A percentile compares a stretch with the other conserved stretches of the same genome.
These are phyloP conservation scores for Chloroceryle inda DNA, from an alignment of 2,797 vertebrate genomes.

Conservation along the genomic window DNA sequence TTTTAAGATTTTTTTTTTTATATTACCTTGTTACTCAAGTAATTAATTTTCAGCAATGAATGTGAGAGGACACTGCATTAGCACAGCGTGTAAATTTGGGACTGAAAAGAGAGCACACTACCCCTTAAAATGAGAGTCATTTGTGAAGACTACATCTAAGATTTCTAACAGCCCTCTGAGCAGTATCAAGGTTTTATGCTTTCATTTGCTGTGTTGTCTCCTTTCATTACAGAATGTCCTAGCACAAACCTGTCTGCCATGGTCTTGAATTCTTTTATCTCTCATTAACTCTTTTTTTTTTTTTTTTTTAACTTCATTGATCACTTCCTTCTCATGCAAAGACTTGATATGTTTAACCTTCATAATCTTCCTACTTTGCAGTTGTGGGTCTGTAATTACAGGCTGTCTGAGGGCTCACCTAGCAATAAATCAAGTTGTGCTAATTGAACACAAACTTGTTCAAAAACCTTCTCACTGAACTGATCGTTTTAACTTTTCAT, in stretches of 20 bases:
- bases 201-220: conserved; percentile 56
- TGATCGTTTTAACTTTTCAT: neutral
- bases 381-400: conserved; percentile 34
- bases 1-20: conserved; percentile 8
- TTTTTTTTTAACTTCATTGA: neutral
- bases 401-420: conserved; percentile 10
- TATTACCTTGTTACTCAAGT: neutral
- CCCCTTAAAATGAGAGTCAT: conserved; percentile 48
- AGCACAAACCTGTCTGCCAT: conserved; percentile 4
- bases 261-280: conserved; percentile 40
- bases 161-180: neutral
- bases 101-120: neutral
- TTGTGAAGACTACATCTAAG: conserved; percentile 41
- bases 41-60: conserved; percentile 32
- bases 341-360: conserved; percentile 52
- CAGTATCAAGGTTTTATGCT: conserved; percentile 44
- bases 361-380: conserved; percentile 44
- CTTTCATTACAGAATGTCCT: conserved; percentile 62
- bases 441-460: conserved; percentile 14
- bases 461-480: neutral
- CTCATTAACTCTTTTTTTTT: neutral
- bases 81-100: conserved; percentile 25
- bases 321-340: conserved; percentile 50
- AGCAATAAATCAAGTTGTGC: conserved; percentile 10
- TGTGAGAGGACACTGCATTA: conserved; percentile 21